These are phyloP conservation scores for Colletes latitarsis DNA, from an alignment of 1,140 invertebrate genomes.

Conservation along the genomic window DNA sequence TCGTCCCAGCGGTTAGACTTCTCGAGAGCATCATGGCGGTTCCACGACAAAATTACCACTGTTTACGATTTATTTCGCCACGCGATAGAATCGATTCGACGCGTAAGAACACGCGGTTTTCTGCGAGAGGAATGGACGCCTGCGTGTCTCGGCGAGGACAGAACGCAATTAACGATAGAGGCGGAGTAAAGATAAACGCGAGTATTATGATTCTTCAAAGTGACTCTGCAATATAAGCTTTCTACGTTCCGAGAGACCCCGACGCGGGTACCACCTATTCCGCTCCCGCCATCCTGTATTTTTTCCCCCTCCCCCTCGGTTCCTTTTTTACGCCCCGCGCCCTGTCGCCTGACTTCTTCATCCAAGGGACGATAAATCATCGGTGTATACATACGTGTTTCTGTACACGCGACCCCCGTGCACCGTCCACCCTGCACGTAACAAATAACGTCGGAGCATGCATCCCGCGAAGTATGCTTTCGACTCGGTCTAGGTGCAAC, in stretches of 20 bases:
- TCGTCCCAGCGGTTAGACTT: too few relatives aligned
- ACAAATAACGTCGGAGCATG: conserved; percentile 56
- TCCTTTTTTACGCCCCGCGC: conserved; percentile 1
- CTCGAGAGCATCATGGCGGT: too few relatives aligned
- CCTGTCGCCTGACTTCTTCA: conserved; percentile 53
- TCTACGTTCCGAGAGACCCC: not conserved
- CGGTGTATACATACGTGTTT: conserved; percentile 33
- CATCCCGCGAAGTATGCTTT: conserved; percentile 42
- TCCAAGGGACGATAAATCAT: conserved; percentile 57
- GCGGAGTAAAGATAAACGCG: conserved; percentile 39
- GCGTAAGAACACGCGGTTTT: too few relatives aligned
- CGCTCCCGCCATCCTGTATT: not conserved
- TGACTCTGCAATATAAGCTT: conserved; percentile 36
- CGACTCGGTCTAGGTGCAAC: conserved; percentile 6
- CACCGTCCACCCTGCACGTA: conserved; percentile 29
- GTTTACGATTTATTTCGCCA: too few relatives aligned
- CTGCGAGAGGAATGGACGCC: too few relatives aligned
- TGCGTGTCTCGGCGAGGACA: conserved; percentile 1
- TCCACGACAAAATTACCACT: too few relatives aligned
- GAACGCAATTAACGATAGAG: conserved; percentile 49
- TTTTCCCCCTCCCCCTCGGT: conserved; percentile 20
- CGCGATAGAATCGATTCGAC: too few relatives aligned
- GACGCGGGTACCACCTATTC: not conserved
- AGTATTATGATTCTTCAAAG: conserved; percentile 31
- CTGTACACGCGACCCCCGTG: conserved; percentile 44